Evolutionary conservation across 2,888 invertebrate species (phyloP).

Genomic region (Lithophane leautieri): DNA sequence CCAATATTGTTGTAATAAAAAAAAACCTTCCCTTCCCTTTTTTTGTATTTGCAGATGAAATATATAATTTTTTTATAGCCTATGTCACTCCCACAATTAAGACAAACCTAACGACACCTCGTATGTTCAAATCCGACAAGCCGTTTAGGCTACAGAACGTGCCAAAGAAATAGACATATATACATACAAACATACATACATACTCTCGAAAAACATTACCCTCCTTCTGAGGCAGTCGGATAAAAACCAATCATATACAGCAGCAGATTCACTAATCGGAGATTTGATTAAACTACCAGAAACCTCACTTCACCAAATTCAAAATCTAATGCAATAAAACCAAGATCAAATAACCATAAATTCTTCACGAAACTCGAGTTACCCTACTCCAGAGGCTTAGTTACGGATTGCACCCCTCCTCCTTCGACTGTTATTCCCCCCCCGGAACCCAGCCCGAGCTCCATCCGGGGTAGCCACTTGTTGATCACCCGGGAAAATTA

Average conservation of each 20-base stretch:
- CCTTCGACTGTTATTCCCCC: conserved; percentile 16
- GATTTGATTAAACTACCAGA: background rate
- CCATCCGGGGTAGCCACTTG: conserved; percentile 71
- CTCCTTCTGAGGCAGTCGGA: too few species aligned
- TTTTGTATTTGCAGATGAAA: too few species aligned
- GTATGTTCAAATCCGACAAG: too few species aligned
- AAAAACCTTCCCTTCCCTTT: too few species aligned
- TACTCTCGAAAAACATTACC: too few species aligned
- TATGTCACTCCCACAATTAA: too few species aligned
- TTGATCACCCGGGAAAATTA: conserved; percentile 71
- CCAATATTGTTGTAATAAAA: too few species aligned
- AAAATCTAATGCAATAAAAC: conserved; percentile 1
- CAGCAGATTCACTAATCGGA: background rate
- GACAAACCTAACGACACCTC: too few species aligned
- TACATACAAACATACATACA: too few species aligned
- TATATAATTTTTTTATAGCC: too few species aligned
- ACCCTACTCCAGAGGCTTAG: conserved; percentile 59
- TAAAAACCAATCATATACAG: background rate
- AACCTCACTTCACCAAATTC: background rate
- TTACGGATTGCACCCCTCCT: conserved; percentile 62
- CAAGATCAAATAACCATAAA: conserved; percentile 18
- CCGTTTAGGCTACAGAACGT: too few species aligned
- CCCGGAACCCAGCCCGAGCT: conserved; percentile 56
- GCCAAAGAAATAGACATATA: too few species aligned
- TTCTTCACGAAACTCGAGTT: conserved; percentile 23